Conservation (phyloP, 2,888 invertebrate species). For the Acronicta aceris region DNA sequence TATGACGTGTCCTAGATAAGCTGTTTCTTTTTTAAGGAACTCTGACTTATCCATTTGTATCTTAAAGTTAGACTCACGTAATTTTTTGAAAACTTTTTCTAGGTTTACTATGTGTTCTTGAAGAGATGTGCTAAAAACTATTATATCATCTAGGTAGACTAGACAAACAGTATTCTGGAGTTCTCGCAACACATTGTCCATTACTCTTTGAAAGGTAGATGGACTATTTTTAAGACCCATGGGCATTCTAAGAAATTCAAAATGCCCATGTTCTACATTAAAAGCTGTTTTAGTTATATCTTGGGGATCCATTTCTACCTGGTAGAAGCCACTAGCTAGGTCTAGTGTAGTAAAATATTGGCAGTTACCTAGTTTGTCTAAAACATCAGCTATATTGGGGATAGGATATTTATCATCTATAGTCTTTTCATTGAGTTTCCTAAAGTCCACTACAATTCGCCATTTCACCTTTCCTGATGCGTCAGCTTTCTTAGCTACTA, state of each 20-base stretch:
- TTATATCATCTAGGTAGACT: conserved; percentile 17
- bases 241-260: conserved; percentile 54
- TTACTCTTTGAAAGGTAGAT: not conserved
- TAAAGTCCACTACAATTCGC: not conserved
- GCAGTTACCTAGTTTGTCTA: conserved; percentile 2
- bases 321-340: conserved; percentile 17
- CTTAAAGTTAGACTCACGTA: conserved; percentile 25
- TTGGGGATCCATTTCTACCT: conserved; percentile 14
- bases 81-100: conserved; percentile 19
- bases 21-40: conserved; percentile 17
- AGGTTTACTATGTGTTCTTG: conserved; percentile 20
- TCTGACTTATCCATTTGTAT: conserved; percentile 27
- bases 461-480: not conserved
- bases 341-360: conserved; percentile 11
- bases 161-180: conserved; percentile 1
- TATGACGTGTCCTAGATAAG: conserved; percentile 8
- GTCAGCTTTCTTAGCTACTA: not conserved
- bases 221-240: conserved; percentile 1
- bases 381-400: not conserved
- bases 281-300: conserved; percentile 37
- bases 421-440: not conserved
- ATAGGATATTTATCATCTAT: not conserved
- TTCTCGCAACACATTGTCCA: conserved; percentile 1
- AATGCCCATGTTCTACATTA: conserved; percentile 56
- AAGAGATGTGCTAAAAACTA: conserved; percentile 17